Percentiles rank a stretch among this genome's conserved stretches.
Evolutionary conservation across 1,140 invertebrate species (phyloP).

Genomic region (Cotesia vestalis): DNA sequence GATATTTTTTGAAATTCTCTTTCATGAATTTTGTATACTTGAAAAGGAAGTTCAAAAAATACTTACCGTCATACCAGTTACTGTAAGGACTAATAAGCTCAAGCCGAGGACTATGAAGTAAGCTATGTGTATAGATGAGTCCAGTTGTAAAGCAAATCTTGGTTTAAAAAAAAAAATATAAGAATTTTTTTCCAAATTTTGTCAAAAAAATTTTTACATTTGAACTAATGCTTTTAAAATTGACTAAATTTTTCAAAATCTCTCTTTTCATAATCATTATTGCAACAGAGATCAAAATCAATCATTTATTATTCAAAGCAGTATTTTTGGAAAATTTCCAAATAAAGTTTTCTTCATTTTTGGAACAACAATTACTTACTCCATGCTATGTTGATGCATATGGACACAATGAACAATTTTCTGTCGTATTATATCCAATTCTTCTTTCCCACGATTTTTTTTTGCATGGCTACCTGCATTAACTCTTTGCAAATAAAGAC

Average conservation of each 20-base stretch:
- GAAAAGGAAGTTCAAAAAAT: not conserved
- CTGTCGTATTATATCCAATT: not conserved
- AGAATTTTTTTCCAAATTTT: no score
- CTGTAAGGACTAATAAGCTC: not conserved
- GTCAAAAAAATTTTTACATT: no score
- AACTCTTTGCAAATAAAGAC: not conserved
- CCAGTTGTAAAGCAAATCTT: not conserved
- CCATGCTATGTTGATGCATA: constrained; percentile 8
- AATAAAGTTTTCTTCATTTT: not conserved
- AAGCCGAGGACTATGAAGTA: not conserved
- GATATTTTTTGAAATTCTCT: not conserved
- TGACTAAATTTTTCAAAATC: no score
- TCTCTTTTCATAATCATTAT: no score
- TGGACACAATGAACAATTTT: not conserved
- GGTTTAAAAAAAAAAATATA: no score
- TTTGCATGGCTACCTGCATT: not conserved
- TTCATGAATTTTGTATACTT: no score
- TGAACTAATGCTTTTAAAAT: no score
- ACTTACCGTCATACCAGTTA: constrained; percentile 1
- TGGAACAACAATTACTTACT: not conserved
- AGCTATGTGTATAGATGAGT: not conserved
- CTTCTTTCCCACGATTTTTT: not conserved
- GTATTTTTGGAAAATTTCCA: not conserved
- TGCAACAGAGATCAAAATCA: no score
- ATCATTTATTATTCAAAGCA: no score